Base-by-base conservation (phyloP, 2,113 vertebrate species). In the Herpailurus yagouaroundi region DNA sequence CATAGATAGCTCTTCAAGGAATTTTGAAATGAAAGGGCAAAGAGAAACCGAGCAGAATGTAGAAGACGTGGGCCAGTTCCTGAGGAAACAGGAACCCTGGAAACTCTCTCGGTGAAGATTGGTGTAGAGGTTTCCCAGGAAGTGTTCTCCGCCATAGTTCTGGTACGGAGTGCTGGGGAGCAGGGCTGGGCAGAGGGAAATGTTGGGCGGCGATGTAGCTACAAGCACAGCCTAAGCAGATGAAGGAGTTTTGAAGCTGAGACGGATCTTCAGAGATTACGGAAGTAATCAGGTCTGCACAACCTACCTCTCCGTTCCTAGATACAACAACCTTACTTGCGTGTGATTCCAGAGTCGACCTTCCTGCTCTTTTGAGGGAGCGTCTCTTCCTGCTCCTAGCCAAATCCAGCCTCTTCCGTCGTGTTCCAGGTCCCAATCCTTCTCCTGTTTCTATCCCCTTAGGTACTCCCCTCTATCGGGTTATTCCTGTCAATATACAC, bases 201-300 rank as follows among this genome's bases (percentile, higher is more conserved):
- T 15, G 27, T 25, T 85, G n/a, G 19, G 6, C 29, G 15, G 14
- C 10, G 14, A 27, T 29, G 7, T 69, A 38, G 21, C 38, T 57
- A 9, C 14, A 41, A 1, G 27, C 36, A 3, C 4, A 23, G 0
- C 14, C 19, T 21, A 8, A 36, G 8, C 25, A 63, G 45, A 52
- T 63, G 5, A 38, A 57, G 45, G 48, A 77, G 36, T 60, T 84
- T 19, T 60, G 50, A 50, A 69, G 13, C 19, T 33, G 7, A 4
- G 50, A 36, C 4, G 10, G 21, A 27, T 57, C 76, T 83, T 45
- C 36, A 83, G 23, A 21, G 41, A 15, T 82, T 38, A 29, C 57
- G 27, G 18, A 92, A n/a, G 21, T 31, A 76, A 74, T 29, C 29
- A 79, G 38, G 33, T 14, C 4, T 36, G 19, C 33, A 50, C 1